These are phyloP conservation scores for Microcaecilia unicolor DNA, from an alignment of 2,797 vertebrate genomes.

Conservation along the genomic window DNA sequence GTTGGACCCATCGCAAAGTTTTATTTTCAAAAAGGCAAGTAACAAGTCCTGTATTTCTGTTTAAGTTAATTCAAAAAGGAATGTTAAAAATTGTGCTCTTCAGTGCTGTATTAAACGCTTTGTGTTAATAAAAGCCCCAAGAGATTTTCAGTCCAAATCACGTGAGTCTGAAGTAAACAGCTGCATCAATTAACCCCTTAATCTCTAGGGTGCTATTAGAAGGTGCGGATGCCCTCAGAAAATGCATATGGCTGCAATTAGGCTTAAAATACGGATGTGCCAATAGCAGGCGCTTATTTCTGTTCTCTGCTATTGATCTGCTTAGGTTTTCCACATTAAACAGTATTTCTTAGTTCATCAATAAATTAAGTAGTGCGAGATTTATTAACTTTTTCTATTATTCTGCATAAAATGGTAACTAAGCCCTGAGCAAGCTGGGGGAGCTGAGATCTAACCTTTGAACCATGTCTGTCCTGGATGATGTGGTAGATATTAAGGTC, in stretches of 20 bases:
- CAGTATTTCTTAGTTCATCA: constrained; percentile 33
- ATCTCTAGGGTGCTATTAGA: constrained; percentile 74
- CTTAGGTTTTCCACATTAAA: constrained; percentile 42
- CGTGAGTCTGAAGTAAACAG: constrained; percentile 82
- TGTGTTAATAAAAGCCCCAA: constrained; percentile 77
- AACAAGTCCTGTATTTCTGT: constrained; percentile 27
- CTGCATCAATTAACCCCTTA: constrained; percentile 84
- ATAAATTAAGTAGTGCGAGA: constrained; percentile 36
- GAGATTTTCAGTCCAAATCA: constrained; percentile 67
- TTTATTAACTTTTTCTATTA: constrained; percentile 41
- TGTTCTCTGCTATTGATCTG: constrained; percentile 51
- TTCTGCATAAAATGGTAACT: background rate
- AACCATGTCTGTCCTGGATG: background rate
- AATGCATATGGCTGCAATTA: constrained; percentile 77
- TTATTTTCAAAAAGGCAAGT: too few relatives aligned
- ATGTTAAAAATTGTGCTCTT: constrained; percentile 68
- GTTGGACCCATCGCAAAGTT: too few relatives aligned
- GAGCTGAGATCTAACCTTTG: background rate
- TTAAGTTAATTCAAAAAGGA: constrained; percentile 50
- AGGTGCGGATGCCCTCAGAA: constrained; percentile 76
- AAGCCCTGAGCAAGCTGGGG: background rate
- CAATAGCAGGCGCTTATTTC: constrained; percentile 68
- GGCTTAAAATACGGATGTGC: constrained; percentile 60
- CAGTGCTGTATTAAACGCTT: constrained; percentile 86
- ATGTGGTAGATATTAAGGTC: constrained; percentile 13